Percentiles rank a stretch among this genome's conserved stretches.
Evolutionary conservation across 2,888 invertebrate species (phyloP).

Genomic region (Zootermopsis nevadensis): DNA sequence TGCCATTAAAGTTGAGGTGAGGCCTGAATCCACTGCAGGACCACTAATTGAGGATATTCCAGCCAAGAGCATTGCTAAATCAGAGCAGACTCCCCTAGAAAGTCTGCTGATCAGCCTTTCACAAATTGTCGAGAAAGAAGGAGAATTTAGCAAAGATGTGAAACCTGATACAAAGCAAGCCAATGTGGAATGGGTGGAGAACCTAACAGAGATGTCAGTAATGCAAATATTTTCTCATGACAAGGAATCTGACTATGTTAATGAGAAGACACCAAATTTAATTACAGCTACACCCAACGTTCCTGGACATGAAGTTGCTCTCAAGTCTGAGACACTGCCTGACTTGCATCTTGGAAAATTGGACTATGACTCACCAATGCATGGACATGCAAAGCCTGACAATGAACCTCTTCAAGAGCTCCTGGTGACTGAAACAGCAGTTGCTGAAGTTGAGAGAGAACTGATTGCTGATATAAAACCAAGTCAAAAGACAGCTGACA

Average conservation of each 20-base stretch:
- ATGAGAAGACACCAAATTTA: slow-evolving; percentile 52
- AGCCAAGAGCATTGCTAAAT: slow-evolving; percentile 49
- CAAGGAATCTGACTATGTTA: slow-evolving; percentile 58
- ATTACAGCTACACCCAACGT: slow-evolving; percentile 48
- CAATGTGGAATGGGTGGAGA: slow-evolving; percentile 59
- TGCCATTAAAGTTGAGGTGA: slow-evolving; percentile 65
- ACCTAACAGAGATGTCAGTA: slow-evolving; percentile 58
- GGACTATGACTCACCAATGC: slow-evolving; percentile 48
- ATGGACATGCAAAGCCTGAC: slow-evolving; percentile 54
- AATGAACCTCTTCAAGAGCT: slow-evolving; percentile 53
- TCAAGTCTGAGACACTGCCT: slow-evolving; percentile 53
- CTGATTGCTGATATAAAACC: slow-evolving; percentile 48
- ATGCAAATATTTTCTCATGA: slow-evolving; percentile 61
- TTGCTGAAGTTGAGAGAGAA: slow-evolving; percentile 53
- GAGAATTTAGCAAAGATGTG: slow-evolving; percentile 57
- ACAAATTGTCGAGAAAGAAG: slow-evolving; percentile 55
- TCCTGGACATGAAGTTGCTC: slow-evolving; percentile 51
- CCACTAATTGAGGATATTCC: slow-evolving; percentile 60
- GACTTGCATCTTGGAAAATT: slow-evolving; percentile 51
- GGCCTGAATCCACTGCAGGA: slow-evolving; percentile 62
- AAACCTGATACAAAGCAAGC: slow-evolving; percentile 61
- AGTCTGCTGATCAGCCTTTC: slow-evolving; percentile 56
- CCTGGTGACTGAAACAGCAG: slow-evolving; percentile 53
- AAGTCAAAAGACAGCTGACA: slow-evolving; percentile 52
- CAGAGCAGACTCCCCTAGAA: slow-evolving; percentile 56